A percentile compares a stretch with the other conserved stretches of the same genome.
phyloP scores from a whole-genome alignment of 1,140 invertebrate genomes.

The Linepithema humile region DNA sequence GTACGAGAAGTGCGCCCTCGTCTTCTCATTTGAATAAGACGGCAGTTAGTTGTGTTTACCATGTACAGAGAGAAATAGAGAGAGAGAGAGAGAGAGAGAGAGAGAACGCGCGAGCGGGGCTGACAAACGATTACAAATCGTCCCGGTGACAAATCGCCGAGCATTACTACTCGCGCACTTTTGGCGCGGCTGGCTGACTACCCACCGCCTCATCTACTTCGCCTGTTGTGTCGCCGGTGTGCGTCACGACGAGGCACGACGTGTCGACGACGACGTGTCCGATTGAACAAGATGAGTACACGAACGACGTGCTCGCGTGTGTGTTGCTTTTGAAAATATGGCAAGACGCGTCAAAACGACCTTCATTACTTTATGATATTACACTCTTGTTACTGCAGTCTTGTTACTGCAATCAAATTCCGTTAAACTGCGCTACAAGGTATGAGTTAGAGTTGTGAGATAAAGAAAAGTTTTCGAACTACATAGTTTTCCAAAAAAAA shows the following conservation, averaged over 20 bases:
- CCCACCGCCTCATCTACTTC: slow-evolving; percentile 27
- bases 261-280: slow-evolving; percentile 34
- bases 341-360: background rate
- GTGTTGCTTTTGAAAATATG: background rate
- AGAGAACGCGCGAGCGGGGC: slow-evolving; percentile 36
- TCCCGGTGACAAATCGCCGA: slow-evolving; percentile 65
- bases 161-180: slow-evolving; percentile 64
- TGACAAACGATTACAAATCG: slow-evolving; percentile 84
- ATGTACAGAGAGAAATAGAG: slow-evolving; percentile 63
- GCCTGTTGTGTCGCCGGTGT: slow-evolving; percentile 12
- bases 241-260: slow-evolving; percentile 18
- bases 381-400: no score
- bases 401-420: no score
- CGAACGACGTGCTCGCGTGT: slow-evolving; percentile 15
- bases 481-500: background rate
- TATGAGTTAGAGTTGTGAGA: background rate
- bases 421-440: background rate
- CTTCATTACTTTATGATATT: background rate
- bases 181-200: slow-evolving; percentile 55
- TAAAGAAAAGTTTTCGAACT: background rate
- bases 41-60: slow-evolving; percentile 82
- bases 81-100: slow-evolving; percentile 21
- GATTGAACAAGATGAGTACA: slow-evolving; percentile 43
- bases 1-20: slow-evolving; percentile 60
- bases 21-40: slow-evolving; percentile 82